These are phyloP conservation scores for Lamellibrachia columna DNA, from an alignment of 2,888 invertebrate species.

Conservation along the genomic window DNA sequence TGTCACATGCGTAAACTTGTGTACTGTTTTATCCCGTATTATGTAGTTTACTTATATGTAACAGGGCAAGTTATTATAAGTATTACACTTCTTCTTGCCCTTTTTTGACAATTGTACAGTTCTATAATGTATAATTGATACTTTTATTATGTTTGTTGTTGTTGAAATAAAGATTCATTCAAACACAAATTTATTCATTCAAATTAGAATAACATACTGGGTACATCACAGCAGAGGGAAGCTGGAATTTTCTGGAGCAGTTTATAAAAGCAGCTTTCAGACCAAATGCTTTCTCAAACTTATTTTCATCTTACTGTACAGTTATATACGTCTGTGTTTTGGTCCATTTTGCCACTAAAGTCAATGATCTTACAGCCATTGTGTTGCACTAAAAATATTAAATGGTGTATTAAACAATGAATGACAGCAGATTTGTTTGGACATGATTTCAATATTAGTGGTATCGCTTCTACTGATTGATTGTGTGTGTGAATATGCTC, in stretches of 20 bases:
- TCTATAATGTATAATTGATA: too few relatives aligned
- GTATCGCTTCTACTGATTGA: background rate
- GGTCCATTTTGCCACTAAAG: background rate
- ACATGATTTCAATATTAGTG: background rate
- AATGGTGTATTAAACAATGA: background rate
- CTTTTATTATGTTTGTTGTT: too few relatives aligned
- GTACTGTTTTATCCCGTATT: too few relatives aligned
- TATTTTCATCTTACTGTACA: background rate
- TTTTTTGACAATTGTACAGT: too few relatives aligned
- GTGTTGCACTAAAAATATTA: background rate
- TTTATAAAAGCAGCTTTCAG: background rate
- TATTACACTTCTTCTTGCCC: too few relatives aligned
- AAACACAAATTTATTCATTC: too few relatives aligned
- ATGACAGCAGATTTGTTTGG: constrained; percentile 11
- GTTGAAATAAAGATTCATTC: too few relatives aligned
- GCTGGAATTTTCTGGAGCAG: background rate
- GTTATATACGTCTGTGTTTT: background rate
- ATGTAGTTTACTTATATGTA: too few relatives aligned
- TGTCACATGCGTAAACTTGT: too few relatives aligned
- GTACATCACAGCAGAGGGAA: background rate
- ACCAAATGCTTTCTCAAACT: background rate
- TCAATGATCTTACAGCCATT: background rate
- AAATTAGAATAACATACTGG: too few relatives aligned
- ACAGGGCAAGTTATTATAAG: too few relatives aligned
- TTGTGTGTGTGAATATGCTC: background rate